Conservation (phyloP, 2,797 vertebrate species). For the Delichon dasypus region DNA sequence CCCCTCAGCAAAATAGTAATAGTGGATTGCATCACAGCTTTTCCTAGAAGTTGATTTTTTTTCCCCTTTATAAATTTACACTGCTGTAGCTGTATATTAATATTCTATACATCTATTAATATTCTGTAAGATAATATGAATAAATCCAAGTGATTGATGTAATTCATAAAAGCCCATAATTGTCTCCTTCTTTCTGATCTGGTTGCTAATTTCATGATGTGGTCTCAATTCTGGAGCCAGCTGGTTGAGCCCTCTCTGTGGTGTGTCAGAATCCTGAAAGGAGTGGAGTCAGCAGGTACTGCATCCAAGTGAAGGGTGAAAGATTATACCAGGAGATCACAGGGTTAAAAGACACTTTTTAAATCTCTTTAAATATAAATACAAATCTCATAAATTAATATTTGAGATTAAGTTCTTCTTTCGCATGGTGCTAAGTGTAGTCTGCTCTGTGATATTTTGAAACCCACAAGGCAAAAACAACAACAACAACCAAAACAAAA, state of each 20-base stretch:
- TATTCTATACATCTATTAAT: background rate
- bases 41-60: background rate
- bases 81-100: background rate
- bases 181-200: background rate
- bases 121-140: background rate
- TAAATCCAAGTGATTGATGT: background rate
- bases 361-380: background rate
- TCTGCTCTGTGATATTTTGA: background rate
- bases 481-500: background rate
- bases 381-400: background rate
- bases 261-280: background rate
- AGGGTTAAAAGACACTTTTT: background rate
- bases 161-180: background rate
- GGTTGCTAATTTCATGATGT: background rate
- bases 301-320: background rate
- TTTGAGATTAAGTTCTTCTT: background rate
- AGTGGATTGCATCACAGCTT: background rate
- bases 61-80: background rate
- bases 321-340: background rate
- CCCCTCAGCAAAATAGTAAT: background rate
- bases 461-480: background rate
- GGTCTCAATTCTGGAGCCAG: background rate
- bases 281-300: background rate
- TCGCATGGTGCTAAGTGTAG: fast-evolving
- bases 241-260: background rate